Evolutionary conservation across 1,140 invertebrate genomes (phyloP).

Genomic region (Drosophila yakuba): DNA sequence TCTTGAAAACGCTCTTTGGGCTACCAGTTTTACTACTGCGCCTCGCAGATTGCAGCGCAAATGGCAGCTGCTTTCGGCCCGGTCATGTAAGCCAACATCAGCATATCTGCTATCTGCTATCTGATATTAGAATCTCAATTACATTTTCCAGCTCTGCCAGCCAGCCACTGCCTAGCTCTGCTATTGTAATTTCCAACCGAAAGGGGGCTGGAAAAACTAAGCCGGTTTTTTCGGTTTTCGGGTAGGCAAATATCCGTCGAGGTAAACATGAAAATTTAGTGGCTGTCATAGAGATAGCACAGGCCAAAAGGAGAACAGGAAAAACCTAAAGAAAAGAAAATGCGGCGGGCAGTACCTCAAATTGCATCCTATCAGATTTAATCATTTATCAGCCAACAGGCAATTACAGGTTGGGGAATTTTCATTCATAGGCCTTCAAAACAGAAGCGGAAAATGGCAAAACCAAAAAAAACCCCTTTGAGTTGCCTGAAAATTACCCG

Average conservation of each 20-base stretch:
- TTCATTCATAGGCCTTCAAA: slow-evolving; percentile 16
- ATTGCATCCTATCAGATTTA: slow-evolving; percentile 36
- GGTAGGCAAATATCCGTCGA: slow-evolving; percentile 51
- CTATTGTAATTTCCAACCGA: slow-evolving; percentile 49
- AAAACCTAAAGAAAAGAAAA: neutral
- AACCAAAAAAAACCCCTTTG: neutral
- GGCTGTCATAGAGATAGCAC: slow-evolving; percentile 40
- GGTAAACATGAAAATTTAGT: slow-evolving; percentile 50
- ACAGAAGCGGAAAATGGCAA: neutral
- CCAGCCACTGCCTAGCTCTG: slow-evolving; percentile 32
- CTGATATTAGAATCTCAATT: slow-evolving; percentile 82
- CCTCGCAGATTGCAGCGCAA: slow-evolving; percentile 23
- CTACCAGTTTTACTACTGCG: slow-evolving; percentile 48
- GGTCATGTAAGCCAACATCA: slow-evolving; percentile 63
- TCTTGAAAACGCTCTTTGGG: slow-evolving; percentile 70
- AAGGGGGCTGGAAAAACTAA: slow-evolving; percentile 36
- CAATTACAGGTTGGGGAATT: slow-evolving; percentile 34
- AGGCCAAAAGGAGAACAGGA: slow-evolving; percentile 2
- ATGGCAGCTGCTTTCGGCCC: slow-evolving; percentile 26
- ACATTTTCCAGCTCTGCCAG: slow-evolving; percentile 69
- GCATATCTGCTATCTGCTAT: slow-evolving; percentile 74
- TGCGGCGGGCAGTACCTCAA: slow-evolving; percentile 1
- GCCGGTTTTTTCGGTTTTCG: slow-evolving; percentile 48
- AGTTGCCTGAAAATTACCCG: slow-evolving; percentile 25
- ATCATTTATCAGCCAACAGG: slow-evolving; percentile 50